phyloP scores from a whole-genome alignment of 2,888 invertebrate species.

The Arge pagana region DNA sequence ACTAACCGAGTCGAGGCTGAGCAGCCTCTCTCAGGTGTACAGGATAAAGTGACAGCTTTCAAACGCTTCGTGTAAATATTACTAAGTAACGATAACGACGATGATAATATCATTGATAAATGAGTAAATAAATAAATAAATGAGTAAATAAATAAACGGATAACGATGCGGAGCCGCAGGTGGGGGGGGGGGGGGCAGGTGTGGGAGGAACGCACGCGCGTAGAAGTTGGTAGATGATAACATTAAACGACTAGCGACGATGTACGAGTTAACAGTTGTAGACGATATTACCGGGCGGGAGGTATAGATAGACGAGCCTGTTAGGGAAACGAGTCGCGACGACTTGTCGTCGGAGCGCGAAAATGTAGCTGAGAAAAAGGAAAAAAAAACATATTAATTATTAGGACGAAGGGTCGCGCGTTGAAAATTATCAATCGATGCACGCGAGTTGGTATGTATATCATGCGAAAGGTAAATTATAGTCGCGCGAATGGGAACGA shows the following conservation, averaged over 20 bases:
- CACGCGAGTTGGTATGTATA: background rate
- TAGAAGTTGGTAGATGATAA: background rate
- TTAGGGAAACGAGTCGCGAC: too few species aligned
- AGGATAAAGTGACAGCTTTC: slow-evolving; percentile 41
- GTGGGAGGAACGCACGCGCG: too few species aligned
- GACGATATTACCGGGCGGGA: too few species aligned
- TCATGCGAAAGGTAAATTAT: background rate
- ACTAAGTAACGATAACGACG: background rate
- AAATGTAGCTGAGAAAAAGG: background rate
- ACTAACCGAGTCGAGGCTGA: slow-evolving; percentile 39
- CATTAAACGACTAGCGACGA: background rate
- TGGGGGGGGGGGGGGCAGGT: too few species aligned
- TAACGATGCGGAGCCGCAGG: too few species aligned
- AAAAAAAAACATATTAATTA: too few species aligned
- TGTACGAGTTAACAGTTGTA: too few species aligned
- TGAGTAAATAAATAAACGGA: too few species aligned
- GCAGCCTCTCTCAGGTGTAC: slow-evolving; percentile 36
- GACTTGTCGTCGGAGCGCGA: too few species aligned
- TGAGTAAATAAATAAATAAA: background rate
- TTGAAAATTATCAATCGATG: slow-evolving; percentile 16
- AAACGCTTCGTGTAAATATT: slow-evolving; percentile 43
- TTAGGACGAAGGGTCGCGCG: background rate
- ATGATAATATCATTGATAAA: background rate
- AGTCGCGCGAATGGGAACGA: background rate
- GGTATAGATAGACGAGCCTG: too few species aligned